phyloP scores from a whole-genome alignment of 2,113 vertebrate species.

The Poicephalus meyeri region DNA sequence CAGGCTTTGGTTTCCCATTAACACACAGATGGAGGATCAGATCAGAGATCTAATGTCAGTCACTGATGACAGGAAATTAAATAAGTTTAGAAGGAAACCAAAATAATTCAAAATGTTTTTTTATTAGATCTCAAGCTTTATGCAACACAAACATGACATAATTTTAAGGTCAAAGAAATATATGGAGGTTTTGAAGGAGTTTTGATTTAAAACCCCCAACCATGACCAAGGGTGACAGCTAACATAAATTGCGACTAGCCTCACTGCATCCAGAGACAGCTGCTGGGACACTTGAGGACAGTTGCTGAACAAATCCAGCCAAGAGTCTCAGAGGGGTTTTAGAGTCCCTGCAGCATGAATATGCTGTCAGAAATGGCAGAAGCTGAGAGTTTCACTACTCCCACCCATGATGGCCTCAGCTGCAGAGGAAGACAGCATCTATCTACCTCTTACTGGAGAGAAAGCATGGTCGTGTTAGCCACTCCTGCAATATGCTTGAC shows the following conservation, averaged over 20 bases:
- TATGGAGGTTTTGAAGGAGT: background rate
- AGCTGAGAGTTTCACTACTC: background rate
- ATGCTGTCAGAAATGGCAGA: background rate
- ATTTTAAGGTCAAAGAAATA: background rate
- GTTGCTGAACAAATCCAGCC: background rate
- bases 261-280: background rate
- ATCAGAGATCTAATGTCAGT: conserved; percentile 27
- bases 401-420: accelerated
- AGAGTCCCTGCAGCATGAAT: accelerated
- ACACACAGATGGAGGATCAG: background rate
- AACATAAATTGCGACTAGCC: accelerated
- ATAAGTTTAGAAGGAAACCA: background rate
- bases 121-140: background rate
- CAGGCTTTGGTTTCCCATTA: background rate
- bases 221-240: accelerated
- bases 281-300: background rate
- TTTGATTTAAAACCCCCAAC: background rate
- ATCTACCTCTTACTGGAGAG: background rate
- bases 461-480: accelerated
- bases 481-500: background rate
- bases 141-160: background rate
- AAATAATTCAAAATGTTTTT: background rate
- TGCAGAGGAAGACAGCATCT: background rate
- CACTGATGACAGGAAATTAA: background rate
- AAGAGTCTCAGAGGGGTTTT: background rate